Percentiles rank a stretch among this genome's conserved stretches.
Conservation (phyloP, 2,113 vertebrate species). For the Clinocottus analis region DNA sequence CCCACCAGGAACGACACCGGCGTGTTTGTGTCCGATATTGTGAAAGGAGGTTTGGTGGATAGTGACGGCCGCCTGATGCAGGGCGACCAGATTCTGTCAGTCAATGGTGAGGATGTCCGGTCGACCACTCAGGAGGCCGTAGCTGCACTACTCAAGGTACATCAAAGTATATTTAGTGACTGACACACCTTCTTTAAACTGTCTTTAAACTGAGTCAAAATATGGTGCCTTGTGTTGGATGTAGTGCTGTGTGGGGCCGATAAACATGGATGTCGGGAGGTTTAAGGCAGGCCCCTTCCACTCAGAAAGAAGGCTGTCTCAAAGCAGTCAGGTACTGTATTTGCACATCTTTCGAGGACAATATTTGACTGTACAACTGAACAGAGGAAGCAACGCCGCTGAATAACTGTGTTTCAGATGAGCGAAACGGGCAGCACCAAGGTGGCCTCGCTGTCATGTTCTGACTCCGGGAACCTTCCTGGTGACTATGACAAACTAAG, state of each 20-base stretch:
- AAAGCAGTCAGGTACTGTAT: slow-evolving; percentile 90
- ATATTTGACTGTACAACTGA: not conserved
- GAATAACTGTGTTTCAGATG: slow-evolving; percentile 78
- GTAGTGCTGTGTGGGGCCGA: slow-evolving; percentile 92
- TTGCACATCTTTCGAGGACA: not conserved
- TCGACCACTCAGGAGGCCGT: slow-evolving; percentile 93
- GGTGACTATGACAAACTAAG: slow-evolving; percentile 79
- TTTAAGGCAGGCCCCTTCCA: slow-evolving; percentile 94
- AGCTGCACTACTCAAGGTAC: slow-evolving; percentile 94
- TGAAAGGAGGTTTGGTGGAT: slow-evolving; percentile 94
- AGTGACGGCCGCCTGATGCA: slow-evolving; percentile 90
- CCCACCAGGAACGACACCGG: slow-evolving; percentile 91
- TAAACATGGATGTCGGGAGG: slow-evolving; percentile 92
- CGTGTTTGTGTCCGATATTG: slow-evolving; percentile 97
- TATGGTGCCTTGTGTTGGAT: slow-evolving; percentile 21
- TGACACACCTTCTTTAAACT: not conserved
- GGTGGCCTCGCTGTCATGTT: slow-evolving; percentile 78
- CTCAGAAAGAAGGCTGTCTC: slow-evolving; percentile 92
- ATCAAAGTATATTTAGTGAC: not conserved
- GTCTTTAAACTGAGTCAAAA: not conserved
- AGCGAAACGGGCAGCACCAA: slow-evolving; percentile 85
- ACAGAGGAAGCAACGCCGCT: not conserved
- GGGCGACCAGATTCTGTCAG: slow-evolving; percentile 94
- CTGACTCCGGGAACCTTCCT: slow-evolving; percentile 73
- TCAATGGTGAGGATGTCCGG: slow-evolving; percentile 93